These are phyloP conservation scores for Cremastobaeus sp. DNA, from an alignment of 2,888 invertebrate species.

Conservation along the genomic window DNA sequence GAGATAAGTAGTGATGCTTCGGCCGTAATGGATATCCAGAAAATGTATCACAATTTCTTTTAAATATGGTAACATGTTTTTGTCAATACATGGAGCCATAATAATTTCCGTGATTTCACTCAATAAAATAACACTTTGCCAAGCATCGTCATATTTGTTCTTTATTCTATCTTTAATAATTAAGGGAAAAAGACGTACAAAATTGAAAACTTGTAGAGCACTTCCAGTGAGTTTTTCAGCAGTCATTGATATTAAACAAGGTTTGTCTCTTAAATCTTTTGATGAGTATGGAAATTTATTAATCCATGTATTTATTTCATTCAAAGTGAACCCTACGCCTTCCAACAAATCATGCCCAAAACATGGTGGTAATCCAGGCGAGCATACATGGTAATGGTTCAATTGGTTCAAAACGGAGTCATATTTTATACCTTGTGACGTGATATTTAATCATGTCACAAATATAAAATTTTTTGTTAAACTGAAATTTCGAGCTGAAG, in stretches of 20 bases:
- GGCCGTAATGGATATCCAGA: constrained; percentile 32
- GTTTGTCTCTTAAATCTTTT: constrained; percentile 41
- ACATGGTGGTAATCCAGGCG: too few relatives aligned
- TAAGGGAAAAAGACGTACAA: constrained; percentile 48
- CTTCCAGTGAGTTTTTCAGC: constrained; percentile 30
- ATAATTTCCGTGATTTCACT: constrained; percentile 60
- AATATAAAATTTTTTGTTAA: too few relatives aligned
- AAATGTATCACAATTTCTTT: constrained; percentile 40
- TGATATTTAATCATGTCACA: too few relatives aligned
- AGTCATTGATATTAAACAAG: constrained; percentile 15
- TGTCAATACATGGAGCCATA: constrained; percentile 56
- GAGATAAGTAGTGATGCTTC: constrained; percentile 55
- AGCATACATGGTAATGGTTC: too few relatives aligned
- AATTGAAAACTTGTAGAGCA: constrained; percentile 50
- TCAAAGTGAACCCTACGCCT: too few relatives aligned
- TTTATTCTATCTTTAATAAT: constrained; percentile 45
- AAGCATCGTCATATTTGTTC: constrained; percentile 42
- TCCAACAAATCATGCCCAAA: too few relatives aligned
- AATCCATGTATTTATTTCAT: too few relatives aligned
- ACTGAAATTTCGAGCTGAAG: too few relatives aligned
- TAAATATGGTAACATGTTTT: constrained; percentile 45
- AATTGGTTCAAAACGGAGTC: too few relatives aligned
- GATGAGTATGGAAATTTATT: too few relatives aligned
- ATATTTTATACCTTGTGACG: too few relatives aligned
- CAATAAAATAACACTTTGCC: constrained; percentile 52